phyloP scores from a whole-genome alignment of 2,888 invertebrate genomes.

The Cheilosia variabilis region DNA sequence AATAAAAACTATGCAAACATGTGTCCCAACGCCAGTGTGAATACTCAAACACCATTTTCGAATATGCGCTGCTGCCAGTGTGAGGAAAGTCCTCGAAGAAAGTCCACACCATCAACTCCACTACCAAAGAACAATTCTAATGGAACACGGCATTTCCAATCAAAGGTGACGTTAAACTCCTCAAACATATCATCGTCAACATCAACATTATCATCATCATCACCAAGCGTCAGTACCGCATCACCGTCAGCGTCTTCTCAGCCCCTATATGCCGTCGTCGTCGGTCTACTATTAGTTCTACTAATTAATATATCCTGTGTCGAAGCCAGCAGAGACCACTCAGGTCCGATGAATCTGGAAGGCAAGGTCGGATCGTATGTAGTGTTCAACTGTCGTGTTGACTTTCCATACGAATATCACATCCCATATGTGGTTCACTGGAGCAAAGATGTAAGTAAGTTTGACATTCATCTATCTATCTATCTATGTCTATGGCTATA shows the following conservation, averaged over 20 bases:
- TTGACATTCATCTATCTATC: constrained; percentile 53
- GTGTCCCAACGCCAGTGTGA: constrained; percentile 43
- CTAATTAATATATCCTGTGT: constrained; percentile 83
- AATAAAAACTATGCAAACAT: constrained; percentile 49
- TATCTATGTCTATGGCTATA: constrained; percentile 1
- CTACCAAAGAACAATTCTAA: constrained; percentile 25
- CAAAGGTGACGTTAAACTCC: constrained; percentile 43
- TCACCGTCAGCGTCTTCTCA: constrained; percentile 32
- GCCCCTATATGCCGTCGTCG: constrained; percentile 55
- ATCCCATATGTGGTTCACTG: constrained; percentile 95
- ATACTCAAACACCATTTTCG: constrained; percentile 24
- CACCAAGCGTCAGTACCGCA: constrained; percentile 24
- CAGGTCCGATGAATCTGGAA: constrained; percentile 81
- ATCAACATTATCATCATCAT: constrained; percentile 51
- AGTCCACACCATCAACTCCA: constrained; percentile 1
- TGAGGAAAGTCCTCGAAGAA: constrained; percentile 33
- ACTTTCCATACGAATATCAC: constrained; percentile 93
- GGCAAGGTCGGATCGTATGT: constrained; percentile 84
- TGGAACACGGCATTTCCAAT: constrained; percentile 21
- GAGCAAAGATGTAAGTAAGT: constrained; percentile 92
- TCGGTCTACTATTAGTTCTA: constrained; percentile 77
- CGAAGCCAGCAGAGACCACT: constrained; percentile 79
- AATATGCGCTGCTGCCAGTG: constrained; percentile 19
- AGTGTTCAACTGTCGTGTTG: constrained; percentile 85
- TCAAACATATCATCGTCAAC: constrained; percentile 34